Percentiles rank a stretch among this genome's conserved stretches.
Conservation (phyloP, 2,888 invertebrate species). For the Caradrina clavipalpis region DNA sequence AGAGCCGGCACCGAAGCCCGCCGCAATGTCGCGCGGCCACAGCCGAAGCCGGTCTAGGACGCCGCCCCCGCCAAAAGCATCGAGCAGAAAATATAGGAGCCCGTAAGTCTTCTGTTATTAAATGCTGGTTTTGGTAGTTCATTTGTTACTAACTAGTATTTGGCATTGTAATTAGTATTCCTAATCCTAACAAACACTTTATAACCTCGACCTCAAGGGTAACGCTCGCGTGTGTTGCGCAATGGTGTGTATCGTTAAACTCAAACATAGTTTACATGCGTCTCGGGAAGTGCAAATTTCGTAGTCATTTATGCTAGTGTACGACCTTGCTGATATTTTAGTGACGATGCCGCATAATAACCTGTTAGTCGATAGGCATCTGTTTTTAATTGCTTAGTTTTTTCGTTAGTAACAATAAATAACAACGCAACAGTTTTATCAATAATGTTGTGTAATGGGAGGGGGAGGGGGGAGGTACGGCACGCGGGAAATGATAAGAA, state of each 20-base stretch:
- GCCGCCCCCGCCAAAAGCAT: slow-evolving; percentile 88
- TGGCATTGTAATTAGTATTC: slow-evolving; percentile 34
- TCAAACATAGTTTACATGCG: slow-evolving; percentile 60
- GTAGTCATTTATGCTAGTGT: slow-evolving; percentile 46
- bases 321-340: slow-evolving; percentile 42
- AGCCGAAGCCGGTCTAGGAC: slow-evolving; percentile 89
- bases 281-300: slow-evolving; percentile 47
- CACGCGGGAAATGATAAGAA: slow-evolving; percentile 49
- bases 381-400: slow-evolving; percentile 36
- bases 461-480: slow-evolving; percentile 8
- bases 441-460: slow-evolving; percentile 48
- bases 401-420: slow-evolving; percentile 39
- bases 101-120: slow-evolving; percentile 79
- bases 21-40: slow-evolving; percentile 85
- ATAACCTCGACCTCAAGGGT: slow-evolving; percentile 86
- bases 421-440: slow-evolving; percentile 68
- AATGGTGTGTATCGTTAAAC: slow-evolving; percentile 70
- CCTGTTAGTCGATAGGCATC: slow-evolving; percentile 25
- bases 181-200: slow-evolving; percentile 56
- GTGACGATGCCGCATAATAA: slow-evolving; percentile 27
- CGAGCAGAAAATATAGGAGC: slow-evolving; percentile 88
- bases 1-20: slow-evolving; percentile 84
- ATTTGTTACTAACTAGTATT: slow-evolving; percentile 22
- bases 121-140: slow-evolving; percentile 35
- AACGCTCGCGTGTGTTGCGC: slow-evolving; percentile 75